Conservation (phyloP, 2,797 vertebrate species). For the Alosa sapidissima region DNA sequence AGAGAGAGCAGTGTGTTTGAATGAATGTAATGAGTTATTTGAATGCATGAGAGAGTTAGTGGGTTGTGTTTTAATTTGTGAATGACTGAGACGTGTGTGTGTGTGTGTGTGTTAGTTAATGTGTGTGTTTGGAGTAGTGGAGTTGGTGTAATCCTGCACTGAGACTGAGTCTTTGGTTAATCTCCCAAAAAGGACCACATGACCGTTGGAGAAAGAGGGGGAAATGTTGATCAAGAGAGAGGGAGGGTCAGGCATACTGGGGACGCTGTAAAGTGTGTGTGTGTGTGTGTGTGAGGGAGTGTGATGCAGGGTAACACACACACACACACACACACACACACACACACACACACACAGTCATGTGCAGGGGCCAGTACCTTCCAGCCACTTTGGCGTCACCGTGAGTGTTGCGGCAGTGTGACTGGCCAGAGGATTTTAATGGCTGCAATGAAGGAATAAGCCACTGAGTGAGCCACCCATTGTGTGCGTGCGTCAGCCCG, state of each 20-base stretch:
- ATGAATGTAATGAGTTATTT: neutral
- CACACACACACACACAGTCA: neutral
- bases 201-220: neutral
- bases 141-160: neutral
- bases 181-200: neutral
- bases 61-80: neutral
- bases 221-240: neutral
- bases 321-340: neutral
- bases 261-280: constrained; percentile 24
- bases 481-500: neutral
- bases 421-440: neutral
- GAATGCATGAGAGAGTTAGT: too few relatives aligned
- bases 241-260: neutral
- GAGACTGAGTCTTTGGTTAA: neutral
- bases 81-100: neutral
- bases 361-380: neutral
- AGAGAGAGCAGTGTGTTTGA: neutral
- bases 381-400: neutral
- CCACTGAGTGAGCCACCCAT: neutral
- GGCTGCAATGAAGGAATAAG: neutral
- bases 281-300: too few relatives aligned
- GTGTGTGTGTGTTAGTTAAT: constrained; percentile 1
- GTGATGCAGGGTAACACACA: too few relatives aligned
- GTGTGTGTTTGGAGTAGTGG: neutral
- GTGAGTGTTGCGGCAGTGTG: too few relatives aligned